Evolutionary conservation across 2,797 vertebrate genomes (phyloP), one percentile per base, ranked within the genome.

Genomic region (Peromyscus eremicus): DNA sequence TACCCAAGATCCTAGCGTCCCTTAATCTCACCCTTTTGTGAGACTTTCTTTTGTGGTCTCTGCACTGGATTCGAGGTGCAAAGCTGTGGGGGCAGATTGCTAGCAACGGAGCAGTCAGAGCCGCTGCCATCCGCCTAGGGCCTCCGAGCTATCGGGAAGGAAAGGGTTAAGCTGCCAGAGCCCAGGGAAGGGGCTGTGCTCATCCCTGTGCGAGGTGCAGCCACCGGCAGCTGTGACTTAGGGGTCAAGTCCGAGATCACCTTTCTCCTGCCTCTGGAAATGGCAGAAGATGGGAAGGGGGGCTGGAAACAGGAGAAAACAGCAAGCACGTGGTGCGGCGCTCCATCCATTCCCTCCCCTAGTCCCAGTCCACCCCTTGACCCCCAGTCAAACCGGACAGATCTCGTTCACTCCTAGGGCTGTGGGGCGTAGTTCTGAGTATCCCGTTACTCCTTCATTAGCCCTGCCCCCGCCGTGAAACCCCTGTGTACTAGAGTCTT

Each of bases 241-340:
- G 97, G 98, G 98, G 98, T 98, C 98, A 98, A 98, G 98, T 98
- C 98, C 98, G 96, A 97, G 98, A 98, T 98, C 97, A 97, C 97
- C 98, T 96, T 98, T 97, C 92, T 97, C 98, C 95, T 96, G 96
- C 96, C 96, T 97, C 98, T 98, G 97, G 97, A 81, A 89, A 97
- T 97, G 97, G 97, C 97, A 96, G 97, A 93, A 91, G 96, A 94
- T 73, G 97, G 95, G 94, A 86, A 13, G 62, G 89, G 71, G 90
- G 95, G 82, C 86, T 92, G 85, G 92, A 93, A 81, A 40, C 68
- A 83, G 79, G 85, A 92, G 86, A 66, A 82, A 92, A 80, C 55
- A 11, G 83, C 34, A 79, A 49, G 97, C 70, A 71, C 62, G 49
- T 93, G 96, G 96, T 49, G 89, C 80, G 95, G 96, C 37, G 91